These are phyloP conservation scores for Meteorus cinctellus DNA, from an alignment of 2,888 invertebrate genomes.

Conservation along the genomic window DNA sequence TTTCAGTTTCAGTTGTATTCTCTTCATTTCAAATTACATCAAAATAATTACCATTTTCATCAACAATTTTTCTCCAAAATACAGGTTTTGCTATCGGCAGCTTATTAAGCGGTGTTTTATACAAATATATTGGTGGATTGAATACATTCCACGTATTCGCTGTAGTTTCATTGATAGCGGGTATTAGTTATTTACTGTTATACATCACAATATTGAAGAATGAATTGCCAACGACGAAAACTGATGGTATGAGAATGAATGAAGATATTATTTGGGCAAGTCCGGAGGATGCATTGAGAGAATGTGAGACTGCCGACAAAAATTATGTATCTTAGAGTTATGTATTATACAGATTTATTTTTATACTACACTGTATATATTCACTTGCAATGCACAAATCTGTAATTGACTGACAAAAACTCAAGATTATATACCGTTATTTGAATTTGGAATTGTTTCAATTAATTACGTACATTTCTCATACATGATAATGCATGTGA, in stretches of 20 bases:
- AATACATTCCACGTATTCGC: constrained; percentile 76
- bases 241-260: constrained; percentile 13
- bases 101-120: constrained; percentile 82
- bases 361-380: no score
- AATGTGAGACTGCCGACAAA: constrained; percentile 52
- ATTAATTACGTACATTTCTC: no score
- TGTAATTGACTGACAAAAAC: no score
- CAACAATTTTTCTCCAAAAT: no score
- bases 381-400: no score
- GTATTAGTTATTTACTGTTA: constrained; percentile 72
- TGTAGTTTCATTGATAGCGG: constrained; percentile 70
- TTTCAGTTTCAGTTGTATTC: constrained; percentile 5
- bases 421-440: no score
- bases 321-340: neutral
- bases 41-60: constrained; percentile 8
- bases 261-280: constrained; percentile 60
- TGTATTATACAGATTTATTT: no score
- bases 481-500: neutral
- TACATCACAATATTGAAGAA: constrained; percentile 70
- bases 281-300: constrained; percentile 61
- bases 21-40: neutral
- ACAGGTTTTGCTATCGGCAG: constrained; percentile 86
- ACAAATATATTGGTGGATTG: constrained; percentile 79
- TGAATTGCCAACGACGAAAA: constrained; percentile 59
- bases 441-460: no score